phyloP scores from a whole-genome alignment of 1,140 invertebrate genomes.

The Sycophila sp. region DNA sequence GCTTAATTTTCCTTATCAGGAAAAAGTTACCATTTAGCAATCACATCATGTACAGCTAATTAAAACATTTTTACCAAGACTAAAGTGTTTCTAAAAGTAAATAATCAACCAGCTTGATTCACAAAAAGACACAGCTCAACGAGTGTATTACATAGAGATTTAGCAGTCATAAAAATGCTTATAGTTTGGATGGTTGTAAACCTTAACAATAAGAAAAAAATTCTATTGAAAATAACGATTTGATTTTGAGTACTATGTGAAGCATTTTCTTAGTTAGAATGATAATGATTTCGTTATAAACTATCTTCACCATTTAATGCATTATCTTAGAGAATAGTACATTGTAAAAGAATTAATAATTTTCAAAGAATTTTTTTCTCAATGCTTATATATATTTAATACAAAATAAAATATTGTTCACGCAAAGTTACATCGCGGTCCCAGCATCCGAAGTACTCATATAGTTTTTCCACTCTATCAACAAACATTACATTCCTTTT shows the following conservation, averaged over 20 bases:
- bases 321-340: no score
- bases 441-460: conserved; percentile 47
- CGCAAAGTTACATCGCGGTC: conserved; percentile 40
- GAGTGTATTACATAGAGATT: conserved; percentile 9
- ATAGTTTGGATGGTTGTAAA: conserved; percentile 15
- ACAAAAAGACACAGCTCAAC: not conserved
- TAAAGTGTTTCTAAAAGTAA: conserved; percentile 7
- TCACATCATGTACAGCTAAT: conserved; percentile 3
- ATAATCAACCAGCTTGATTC: conserved; percentile 3
- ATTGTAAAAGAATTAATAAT: no score
- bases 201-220: not conserved
- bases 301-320: no score
- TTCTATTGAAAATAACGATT: conserved; percentile 18
- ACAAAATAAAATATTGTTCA: conserved; percentile 44
- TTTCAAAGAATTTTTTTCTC: conserved; percentile 9
- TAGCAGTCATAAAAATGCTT: conserved; percentile 17
- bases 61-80: conserved; percentile 14
- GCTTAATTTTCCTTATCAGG: conserved; percentile 15
- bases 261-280: no score
- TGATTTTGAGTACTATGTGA: no score
- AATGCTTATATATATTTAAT: conserved; percentile 51
- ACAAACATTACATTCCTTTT: conserved; percentile 47
- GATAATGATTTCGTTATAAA: no score
- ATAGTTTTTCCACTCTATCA: conserved; percentile 46
- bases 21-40: conserved; percentile 15